phyloP scores from a whole-genome alignment of 2,888 invertebrate species.

The Caenorhabditis zanzibari region DNA sequence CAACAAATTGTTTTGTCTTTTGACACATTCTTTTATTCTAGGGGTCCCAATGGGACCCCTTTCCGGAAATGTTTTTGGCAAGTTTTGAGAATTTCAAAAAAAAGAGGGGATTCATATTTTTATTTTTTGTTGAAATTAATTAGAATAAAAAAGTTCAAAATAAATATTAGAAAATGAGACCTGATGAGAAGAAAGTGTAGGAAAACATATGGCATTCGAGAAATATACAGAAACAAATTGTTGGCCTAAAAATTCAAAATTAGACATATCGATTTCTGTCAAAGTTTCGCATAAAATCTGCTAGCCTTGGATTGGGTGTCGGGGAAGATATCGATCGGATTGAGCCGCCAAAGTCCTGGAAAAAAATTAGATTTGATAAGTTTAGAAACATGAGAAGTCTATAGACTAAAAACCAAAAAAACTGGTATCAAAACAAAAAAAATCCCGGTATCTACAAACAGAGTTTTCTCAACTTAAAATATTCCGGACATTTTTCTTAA shows the following conservation, averaged over 20 bases:
- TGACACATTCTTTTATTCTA: constrained; percentile 24
- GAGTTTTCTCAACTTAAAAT: too few relatives aligned
- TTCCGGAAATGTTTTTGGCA: constrained; percentile 7
- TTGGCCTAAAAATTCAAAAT: neutral
- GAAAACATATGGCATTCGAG: constrained; percentile 11
- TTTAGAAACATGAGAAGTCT: constrained; percentile 1
- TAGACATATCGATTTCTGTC: constrained; percentile 69
- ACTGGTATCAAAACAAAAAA: constrained; percentile 36
- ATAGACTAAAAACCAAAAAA: neutral
- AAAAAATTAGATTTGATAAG: neutral
- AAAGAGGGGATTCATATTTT: too few relatives aligned
- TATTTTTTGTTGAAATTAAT: neutral
- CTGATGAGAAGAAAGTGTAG: constrained; percentile 18
- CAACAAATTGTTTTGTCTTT: constrained; percentile 23
- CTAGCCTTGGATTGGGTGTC: constrained; percentile 35
- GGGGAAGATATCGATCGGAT: constrained; percentile 25
- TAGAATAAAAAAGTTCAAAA: neutral
- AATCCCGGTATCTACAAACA: too few relatives aligned
- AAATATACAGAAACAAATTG: constrained; percentile 30
- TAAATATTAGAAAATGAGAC: constrained; percentile 9
- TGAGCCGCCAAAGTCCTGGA: constrained; percentile 53
- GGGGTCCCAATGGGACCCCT: neutral
- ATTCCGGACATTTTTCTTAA: too few relatives aligned
- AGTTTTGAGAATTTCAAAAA: neutral
- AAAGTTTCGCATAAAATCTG: constrained; percentile 66